phyloP scores from a whole-genome alignment of 53 echinoderm and acorn worm genomes.

The Echinometra lucunter region DNA sequence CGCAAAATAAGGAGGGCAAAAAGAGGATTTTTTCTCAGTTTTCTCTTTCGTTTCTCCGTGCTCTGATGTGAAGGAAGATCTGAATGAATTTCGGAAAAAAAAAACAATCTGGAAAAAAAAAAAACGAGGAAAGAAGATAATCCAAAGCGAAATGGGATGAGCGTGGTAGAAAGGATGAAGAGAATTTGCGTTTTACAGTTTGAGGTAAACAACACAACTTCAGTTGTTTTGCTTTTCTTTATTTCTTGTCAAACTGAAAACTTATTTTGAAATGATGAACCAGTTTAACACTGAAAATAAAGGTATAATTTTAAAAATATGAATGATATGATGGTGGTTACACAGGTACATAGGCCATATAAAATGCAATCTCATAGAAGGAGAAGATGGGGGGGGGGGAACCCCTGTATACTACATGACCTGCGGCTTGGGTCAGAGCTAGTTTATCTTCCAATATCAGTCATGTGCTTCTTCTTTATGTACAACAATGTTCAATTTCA shows the following conservation, averaged over 20 bases:
- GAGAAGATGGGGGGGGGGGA: background rate
- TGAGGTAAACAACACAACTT: too few species aligned
- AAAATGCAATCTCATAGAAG: background rate
- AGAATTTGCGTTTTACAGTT: too few species aligned
- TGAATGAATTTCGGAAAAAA: background rate
- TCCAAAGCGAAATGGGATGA: too few species aligned
- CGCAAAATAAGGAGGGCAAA: background rate
- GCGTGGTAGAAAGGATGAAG: too few species aligned
- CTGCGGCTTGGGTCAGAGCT: background rate
- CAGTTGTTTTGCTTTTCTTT: too few species aligned
- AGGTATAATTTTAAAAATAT: too few species aligned
- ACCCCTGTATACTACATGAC: background rate
- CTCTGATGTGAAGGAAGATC: background rate
- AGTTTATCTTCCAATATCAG: background rate
- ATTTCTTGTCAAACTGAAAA: too few species aligned
- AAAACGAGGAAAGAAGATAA: background rate
- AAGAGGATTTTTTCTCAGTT: background rate
- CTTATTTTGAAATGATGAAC: too few species aligned
- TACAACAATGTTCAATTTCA: background rate
- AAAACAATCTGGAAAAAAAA: background rate
- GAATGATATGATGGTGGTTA: background rate
- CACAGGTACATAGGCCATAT: background rate
- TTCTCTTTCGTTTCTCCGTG: background rate
- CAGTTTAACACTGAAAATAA: too few species aligned
- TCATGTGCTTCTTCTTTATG: background rate